Evolutionary conservation across 1,140 invertebrate species (phyloP).

Genomic region (Magallana gigas): DNA sequence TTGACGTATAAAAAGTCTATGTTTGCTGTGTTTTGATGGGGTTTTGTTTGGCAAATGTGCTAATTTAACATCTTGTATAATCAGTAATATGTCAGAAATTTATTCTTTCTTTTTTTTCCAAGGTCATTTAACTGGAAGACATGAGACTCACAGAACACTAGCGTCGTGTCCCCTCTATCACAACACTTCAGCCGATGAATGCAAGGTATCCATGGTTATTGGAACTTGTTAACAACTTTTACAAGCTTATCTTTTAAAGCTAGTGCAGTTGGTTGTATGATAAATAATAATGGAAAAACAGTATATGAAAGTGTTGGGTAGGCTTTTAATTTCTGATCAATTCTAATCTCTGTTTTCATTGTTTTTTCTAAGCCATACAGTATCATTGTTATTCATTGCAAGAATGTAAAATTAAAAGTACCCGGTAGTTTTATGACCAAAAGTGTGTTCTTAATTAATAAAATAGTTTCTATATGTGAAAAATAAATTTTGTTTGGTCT

Average conservation of each 20-base stretch:
- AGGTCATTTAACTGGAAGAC: constrained; percentile 91
- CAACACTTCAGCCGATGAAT: constrained; percentile 90
- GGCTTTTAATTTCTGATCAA: too few relatives aligned
- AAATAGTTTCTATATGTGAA: background rate
- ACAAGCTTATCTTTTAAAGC: too few relatives aligned
- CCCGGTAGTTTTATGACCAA: too few relatives aligned
- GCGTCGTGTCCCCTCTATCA: constrained; percentile 94
- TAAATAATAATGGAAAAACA: too few relatives aligned
- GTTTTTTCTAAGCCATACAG: too few relatives aligned
- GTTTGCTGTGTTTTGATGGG: background rate
- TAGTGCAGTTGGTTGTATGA: too few relatives aligned
- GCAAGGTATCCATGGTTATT: constrained; percentile 82
- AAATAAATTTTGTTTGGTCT: background rate
- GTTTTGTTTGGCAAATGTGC: background rate
- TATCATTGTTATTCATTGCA: too few relatives aligned
- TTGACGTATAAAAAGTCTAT: background rate
- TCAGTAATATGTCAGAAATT: background rate
- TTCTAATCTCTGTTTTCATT: too few relatives aligned
- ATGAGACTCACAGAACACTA: constrained; percentile 90
- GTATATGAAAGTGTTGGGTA: too few relatives aligned
- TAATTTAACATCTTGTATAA: constrained; percentile 34
- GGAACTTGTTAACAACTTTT: too few relatives aligned
- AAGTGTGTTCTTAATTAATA: too few relatives aligned
- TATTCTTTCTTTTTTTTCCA: constrained; percentile 70
- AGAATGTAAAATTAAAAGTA: too few relatives aligned